phyloP scores from a whole-genome alignment of 2,797 vertebrate species.

The Bradypodion pumilum region DNA sequence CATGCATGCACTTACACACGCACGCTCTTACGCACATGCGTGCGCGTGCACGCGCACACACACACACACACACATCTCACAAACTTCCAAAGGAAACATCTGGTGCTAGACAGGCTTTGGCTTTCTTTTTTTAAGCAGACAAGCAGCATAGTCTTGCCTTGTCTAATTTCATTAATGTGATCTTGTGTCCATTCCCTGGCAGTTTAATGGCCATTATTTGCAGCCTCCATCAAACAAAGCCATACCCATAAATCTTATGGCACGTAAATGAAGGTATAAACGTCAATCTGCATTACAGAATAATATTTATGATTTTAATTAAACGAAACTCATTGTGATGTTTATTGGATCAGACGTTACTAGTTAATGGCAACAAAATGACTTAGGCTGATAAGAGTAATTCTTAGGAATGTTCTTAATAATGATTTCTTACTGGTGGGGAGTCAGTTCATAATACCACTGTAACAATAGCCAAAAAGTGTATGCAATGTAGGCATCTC shows the following conservation, averaged over 20 bases:
- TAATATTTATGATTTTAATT: slow-evolving; percentile 98
- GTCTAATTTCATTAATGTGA: slow-evolving; percentile 92
- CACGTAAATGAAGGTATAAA: slow-evolving; percentile 86
- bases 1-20: too few relatives aligned
- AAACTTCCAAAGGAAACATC: slow-evolving; percentile 59
- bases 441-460: slow-evolving; percentile 41
- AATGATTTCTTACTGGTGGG: slow-evolving; percentile 72
- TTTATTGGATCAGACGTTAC: slow-evolving; percentile 89
- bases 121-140: slow-evolving; percentile 71
- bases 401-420: slow-evolving; percentile 75
- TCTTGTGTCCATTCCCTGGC: slow-evolving; percentile 84
- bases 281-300: slow-evolving; percentile 87
- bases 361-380: slow-evolving; percentile 84
- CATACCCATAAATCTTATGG: slow-evolving; percentile 83
- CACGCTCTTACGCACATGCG: slow-evolving; percentile 7
- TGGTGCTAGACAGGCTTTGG: slow-evolving; percentile 59
- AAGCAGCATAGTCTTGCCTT: slow-evolving; percentile 77
- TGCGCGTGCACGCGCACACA: too few relatives aligned
- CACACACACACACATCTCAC: slow-evolving; percentile 36
- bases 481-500: background rate
- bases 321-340: slow-evolving; percentile 90
- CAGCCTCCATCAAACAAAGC: slow-evolving; percentile 87
- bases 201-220: slow-evolving; percentile 95
- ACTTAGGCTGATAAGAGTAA: slow-evolving; percentile 77
- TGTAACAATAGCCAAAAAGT: background rate